A percentile compares a stretch with the other conserved stretches of the same genome.
Conservation (phyloP, 30 jellyfish, hydroid and myxozoan species). For the Aurelia aurita region DNA sequence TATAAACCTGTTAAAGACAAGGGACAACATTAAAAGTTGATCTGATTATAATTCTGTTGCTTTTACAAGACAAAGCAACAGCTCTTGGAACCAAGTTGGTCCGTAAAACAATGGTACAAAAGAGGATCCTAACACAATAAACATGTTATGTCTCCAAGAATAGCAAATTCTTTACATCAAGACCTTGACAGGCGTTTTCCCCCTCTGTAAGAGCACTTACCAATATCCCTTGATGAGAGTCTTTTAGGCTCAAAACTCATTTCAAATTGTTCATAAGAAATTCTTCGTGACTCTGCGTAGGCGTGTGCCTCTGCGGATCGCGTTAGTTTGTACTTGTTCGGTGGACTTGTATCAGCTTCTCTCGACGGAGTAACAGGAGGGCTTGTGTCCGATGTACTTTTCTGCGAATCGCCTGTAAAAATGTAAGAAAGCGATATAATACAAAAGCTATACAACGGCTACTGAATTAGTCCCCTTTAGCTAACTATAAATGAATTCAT, state of each 20-base stretch:
- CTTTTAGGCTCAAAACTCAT: constrained; percentile 67
- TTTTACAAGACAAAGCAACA: too few species aligned
- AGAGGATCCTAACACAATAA: too few species aligned
- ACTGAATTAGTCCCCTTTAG: not conserved
- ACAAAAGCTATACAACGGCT: not conserved
- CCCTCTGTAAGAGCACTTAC: constrained; percentile 38
- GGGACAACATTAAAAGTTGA: too few species aligned
- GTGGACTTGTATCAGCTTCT: constrained; percentile 28
- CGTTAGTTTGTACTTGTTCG: constrained; percentile 51
- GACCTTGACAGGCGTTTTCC: too few species aligned
- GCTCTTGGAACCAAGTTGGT: too few species aligned
- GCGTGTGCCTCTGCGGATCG: constrained; percentile 86
- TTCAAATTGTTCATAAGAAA: constrained; percentile 84
- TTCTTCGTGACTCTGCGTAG: constrained; percentile 95
- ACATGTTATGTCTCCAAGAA: too few species aligned
- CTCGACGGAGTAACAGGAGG: constrained; percentile 41
- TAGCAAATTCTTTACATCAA: too few species aligned
- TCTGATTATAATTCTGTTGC: too few species aligned
- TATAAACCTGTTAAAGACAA: too few species aligned
- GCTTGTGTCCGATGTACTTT: constrained; percentile 47
- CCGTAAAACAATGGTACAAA: too few species aligned
- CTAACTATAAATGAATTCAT: too few species aligned
- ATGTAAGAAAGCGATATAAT: not conserved
- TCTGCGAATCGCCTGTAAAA: constrained; percentile 9
- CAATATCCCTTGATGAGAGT: constrained; percentile 83